Evolutionary conservation across 2,797 vertebrate genomes (phyloP), one percentile per base, ranked within the genome.

Genomic region (Mareca strepera): DNA sequence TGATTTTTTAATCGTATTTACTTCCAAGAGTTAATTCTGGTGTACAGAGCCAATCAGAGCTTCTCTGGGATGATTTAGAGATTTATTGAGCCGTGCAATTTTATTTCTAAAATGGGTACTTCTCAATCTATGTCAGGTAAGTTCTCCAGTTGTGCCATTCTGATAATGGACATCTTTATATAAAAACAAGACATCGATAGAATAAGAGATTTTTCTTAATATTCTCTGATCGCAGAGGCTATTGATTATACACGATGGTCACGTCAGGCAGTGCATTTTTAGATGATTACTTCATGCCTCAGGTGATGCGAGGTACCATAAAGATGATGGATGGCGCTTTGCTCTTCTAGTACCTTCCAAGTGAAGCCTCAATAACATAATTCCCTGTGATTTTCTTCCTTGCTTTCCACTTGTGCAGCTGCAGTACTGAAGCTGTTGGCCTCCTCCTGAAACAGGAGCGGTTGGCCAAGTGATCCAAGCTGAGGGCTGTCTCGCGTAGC

Each of bases 271-370:
- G 92, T 84, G 86, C 88, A 77, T 96, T 96, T 96, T 93, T 94
- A 92, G 95, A 79, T 93, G 93, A 94, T 96, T 95, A 95, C 96
- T 96, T 94, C 93, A 93, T 94, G 89, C 93, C 90, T 95, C 93
- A 90, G 94, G 95, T 96, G 95, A 93, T 90, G 90, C 3, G 39
- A 79, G 74, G 86, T 81, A 50, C 90, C 81, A 77, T 92, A 95
- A 95, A 94, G 67, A 79, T 93, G 95, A 96, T 67, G 93, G 88
- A 95, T 93, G 52, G 58, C 21, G 74, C 91, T 90, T 93, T 94
- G 74, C 48, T 29, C 77, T 94, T 96, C 85, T 84, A 59, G 82
- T 86, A 69, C 59, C 56, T 95, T 96, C 88, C 83, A 85, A 93
- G 70, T 14, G 68, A 70, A 88, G 64, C 81, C 67, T 86, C 72